Evolutionary conservation across 2,797 vertebrate genomes (phyloP).

Genomic region (Lutjanus campechanus): DNA sequence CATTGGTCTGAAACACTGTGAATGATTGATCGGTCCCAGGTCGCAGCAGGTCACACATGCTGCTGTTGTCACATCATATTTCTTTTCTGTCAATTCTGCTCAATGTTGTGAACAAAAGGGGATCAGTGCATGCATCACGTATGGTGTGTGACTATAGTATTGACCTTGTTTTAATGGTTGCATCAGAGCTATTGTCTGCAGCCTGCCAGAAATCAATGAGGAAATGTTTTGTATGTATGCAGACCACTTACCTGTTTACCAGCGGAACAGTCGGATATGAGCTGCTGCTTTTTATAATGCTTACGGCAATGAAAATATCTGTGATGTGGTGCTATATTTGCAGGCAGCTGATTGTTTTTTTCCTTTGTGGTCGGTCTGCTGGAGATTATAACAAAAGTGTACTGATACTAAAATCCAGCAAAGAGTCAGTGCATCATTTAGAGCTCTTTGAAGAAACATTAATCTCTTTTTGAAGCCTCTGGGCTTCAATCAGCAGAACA

Average conservation of each 20-base stretch:
- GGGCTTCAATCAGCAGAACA: not conserved
- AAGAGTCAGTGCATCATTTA: conserved; percentile 24
- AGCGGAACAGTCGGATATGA: not conserved
- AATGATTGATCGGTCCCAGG: conserved; percentile 33
- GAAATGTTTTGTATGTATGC: conserved; percentile 19
- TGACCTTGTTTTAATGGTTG: conserved; percentile 39
- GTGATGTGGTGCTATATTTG: conserved; percentile 4
- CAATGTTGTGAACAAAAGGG: conserved; percentile 18
- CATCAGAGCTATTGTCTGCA: conserved; percentile 26
- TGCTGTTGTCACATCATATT: conserved; percentile 3
- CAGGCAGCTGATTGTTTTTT: conserved; percentile 17
- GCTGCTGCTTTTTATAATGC: conserved; percentile 1
- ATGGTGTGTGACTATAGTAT: conserved; percentile 14
- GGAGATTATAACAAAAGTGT: conserved; percentile 27
- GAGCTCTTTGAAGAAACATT: conserved; percentile 19
- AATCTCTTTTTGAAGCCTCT: conserved; percentile 9
- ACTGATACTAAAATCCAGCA: conserved; percentile 19
- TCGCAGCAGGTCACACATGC: conserved; percentile 20
- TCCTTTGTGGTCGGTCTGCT: conserved; percentile 5
- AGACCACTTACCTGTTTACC: not conserved
- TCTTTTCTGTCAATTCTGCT: conserved; percentile 24
- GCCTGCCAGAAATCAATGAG: conserved; percentile 25
- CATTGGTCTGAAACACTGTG: not conserved
- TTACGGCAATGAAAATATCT: conserved; percentile 4
- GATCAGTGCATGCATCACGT: conserved; percentile 28